A percentile compares a stretch with the other conserved stretches of the same genome.
Conservation (phyloP, 2,797 vertebrate genomes). For the Rhinogobio ventralis region DNA sequence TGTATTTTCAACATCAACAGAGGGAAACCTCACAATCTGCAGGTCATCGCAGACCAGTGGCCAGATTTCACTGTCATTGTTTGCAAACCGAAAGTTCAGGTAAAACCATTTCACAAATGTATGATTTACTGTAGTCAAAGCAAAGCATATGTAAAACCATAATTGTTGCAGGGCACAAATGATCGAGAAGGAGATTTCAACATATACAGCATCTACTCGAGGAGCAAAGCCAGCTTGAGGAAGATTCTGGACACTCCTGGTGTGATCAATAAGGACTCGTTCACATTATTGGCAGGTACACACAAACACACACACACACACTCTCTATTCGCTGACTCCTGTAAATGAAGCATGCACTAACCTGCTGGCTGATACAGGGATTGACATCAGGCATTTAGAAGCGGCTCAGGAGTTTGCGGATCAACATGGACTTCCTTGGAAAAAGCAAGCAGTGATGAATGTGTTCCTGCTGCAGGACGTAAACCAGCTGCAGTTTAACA, state of each 20-base stretch:
- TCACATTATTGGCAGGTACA: slow-evolving; percentile 56
- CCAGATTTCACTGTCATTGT: slow-evolving; percentile 54
- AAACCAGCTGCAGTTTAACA: slow-evolving; percentile 14
- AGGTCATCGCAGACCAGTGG: slow-evolving; percentile 58
- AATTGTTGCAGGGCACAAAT: slow-evolving; percentile 1
- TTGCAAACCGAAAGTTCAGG: slow-evolving; percentile 55
- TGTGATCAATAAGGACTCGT: slow-evolving; percentile 30
- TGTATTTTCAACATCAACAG: slow-evolving; percentile 57
- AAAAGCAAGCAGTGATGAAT: background rate
- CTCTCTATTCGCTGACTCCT: background rate
- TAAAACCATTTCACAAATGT: background rate
- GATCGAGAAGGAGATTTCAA: slow-evolving; percentile 54
- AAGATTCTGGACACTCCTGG: slow-evolving; percentile 35
- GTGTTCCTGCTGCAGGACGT: slow-evolving; percentile 27
- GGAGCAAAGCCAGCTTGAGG: slow-evolving; percentile 26
- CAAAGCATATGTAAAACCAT: background rate
- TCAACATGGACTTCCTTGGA: slow-evolving; percentile 14
- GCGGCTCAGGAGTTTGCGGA: slow-evolving; percentile 45
- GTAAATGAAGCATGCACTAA: background rate
- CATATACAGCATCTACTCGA: slow-evolving; percentile 56
- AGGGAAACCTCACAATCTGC: slow-evolving; percentile 51
- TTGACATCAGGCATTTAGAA: slow-evolving; percentile 42
- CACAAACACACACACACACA: background rate
- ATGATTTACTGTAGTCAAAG: background rate
- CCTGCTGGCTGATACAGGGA: slow-evolving; percentile 8